phyloP scores from a whole-genome alignment of 2,888 invertebrate species.

The Parthenolecanium corni region DNA sequence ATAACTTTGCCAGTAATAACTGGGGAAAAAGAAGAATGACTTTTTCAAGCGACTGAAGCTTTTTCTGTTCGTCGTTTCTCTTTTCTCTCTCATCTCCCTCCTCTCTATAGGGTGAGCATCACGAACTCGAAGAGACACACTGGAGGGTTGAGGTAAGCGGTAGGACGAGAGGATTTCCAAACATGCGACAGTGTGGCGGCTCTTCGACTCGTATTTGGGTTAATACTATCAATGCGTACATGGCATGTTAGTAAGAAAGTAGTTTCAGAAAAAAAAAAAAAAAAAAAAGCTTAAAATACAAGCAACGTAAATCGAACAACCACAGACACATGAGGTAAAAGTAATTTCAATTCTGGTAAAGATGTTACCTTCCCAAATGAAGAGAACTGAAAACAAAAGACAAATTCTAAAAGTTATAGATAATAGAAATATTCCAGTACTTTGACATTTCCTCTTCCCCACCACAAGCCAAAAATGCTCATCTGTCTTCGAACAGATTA shows the following conservation, averaged over 20 bases:
- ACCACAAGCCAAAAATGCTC: no score
- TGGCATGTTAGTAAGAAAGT: background rate
- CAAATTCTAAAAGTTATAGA: no score
- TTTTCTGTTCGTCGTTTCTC: no score
- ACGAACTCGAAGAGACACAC: background rate
- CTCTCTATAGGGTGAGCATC: no score
- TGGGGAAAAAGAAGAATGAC: background rate
- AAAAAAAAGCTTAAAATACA: background rate
- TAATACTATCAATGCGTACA: constrained; percentile 17
- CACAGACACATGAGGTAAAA: background rate
- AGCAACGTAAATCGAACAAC: background rate
- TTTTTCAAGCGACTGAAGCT: background rate
- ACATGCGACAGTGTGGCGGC: constrained; percentile 15
- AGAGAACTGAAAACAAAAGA: no score
- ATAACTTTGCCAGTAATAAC: background rate
- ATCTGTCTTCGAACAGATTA: no score
- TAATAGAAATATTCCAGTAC: no score
- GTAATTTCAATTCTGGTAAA: background rate
- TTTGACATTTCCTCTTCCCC: no score
- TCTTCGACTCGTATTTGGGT: constrained; percentile 9
- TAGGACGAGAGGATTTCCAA: background rate
- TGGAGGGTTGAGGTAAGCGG: background rate
- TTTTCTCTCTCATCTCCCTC: no score
- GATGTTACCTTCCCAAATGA: no score
- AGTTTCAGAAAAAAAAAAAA: background rate